Evolutionary conservation across 2,888 invertebrate genomes (phyloP).

Genomic region (Azorinus chamasolen): DNA sequence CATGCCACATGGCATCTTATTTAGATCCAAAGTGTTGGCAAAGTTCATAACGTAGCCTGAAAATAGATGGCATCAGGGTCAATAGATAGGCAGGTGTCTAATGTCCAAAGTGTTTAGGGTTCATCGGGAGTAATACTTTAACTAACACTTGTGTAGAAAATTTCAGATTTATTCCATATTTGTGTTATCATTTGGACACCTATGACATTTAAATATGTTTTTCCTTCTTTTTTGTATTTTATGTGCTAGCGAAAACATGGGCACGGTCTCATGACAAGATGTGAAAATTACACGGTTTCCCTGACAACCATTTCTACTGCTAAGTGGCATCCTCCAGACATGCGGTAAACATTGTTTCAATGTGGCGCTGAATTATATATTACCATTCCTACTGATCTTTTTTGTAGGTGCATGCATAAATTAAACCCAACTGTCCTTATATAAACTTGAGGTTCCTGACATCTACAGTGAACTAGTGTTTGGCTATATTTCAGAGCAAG

Average conservation of each 20-base stretch:
- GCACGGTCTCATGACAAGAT: conserved; percentile 44
- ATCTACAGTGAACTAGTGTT: too few relatives aligned
- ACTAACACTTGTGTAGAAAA: too few relatives aligned
- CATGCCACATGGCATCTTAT: too few relatives aligned
- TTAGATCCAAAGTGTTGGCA: too few relatives aligned
- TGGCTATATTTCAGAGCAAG: too few relatives aligned
- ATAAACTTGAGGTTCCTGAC: too few relatives aligned
- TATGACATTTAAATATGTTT: conserved; percentile 22
- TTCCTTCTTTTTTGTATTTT: conserved; percentile 70
- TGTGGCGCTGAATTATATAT: conserved; percentile 24
- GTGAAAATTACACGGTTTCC: conserved; percentile 31
- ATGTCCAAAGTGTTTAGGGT: too few relatives aligned
- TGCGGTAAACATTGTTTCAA: conserved; percentile 72
- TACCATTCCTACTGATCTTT: conserved; percentile 9
- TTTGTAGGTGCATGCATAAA: conserved; percentile 9
- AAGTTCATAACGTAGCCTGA: too few relatives aligned
- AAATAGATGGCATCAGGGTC: too few relatives aligned
- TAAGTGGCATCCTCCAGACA: conserved; percentile 31
- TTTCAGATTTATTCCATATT: not conserved
- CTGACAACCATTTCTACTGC: conserved; percentile 20
- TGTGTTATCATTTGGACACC: not conserved
- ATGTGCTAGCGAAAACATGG: conserved; percentile 63
- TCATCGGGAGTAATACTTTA: too few relatives aligned
- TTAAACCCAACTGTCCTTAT: not conserved
- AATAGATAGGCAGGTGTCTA: too few relatives aligned